Evolutionary conservation across 2,797 vertebrate species (phyloP).

Genomic region (Poecile montanus): DNA sequence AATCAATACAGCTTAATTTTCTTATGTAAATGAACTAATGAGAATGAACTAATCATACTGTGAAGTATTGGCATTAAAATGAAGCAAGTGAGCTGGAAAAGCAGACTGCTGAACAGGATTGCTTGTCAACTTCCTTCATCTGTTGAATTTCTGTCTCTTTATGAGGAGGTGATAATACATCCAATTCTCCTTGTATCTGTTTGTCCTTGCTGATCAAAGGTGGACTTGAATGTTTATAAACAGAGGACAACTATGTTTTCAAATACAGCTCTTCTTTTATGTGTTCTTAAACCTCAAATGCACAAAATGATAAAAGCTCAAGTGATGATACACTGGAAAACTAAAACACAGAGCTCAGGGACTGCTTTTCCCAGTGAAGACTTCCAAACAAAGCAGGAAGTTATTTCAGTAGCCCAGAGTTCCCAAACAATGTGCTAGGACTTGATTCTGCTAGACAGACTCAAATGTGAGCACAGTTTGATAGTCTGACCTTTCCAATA

Average conservation of each 20-base stretch:
- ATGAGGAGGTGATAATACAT: not conserved
- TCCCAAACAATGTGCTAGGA: not conserved
- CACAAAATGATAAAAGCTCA: not conserved
- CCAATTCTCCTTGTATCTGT: not conserved
- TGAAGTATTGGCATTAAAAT: not conserved
- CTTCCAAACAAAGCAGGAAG: not conserved
- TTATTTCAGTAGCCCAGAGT: not conserved
- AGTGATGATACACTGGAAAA: not conserved
- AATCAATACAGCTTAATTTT: not conserved
- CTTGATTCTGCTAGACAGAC: not conserved
- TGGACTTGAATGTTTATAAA: not conserved
- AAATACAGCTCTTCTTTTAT: not conserved
- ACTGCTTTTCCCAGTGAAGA: not conserved
- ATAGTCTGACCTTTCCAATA: not conserved
- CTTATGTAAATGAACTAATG: not conserved
- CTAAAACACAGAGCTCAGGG: not conserved
- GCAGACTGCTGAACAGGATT: not conserved
- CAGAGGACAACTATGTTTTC: not conserved
- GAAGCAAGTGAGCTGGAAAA: not conserved
- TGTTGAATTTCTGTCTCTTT: not conserved
- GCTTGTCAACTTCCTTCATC: not conserved
- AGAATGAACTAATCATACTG: not conserved
- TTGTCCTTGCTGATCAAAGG: not conserved
- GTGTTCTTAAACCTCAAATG: not conserved
- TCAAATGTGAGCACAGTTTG: not conserved